Conservation (phyloP, 2,888 invertebrate genomes). For the Hymenopus coronatus region DNA sequence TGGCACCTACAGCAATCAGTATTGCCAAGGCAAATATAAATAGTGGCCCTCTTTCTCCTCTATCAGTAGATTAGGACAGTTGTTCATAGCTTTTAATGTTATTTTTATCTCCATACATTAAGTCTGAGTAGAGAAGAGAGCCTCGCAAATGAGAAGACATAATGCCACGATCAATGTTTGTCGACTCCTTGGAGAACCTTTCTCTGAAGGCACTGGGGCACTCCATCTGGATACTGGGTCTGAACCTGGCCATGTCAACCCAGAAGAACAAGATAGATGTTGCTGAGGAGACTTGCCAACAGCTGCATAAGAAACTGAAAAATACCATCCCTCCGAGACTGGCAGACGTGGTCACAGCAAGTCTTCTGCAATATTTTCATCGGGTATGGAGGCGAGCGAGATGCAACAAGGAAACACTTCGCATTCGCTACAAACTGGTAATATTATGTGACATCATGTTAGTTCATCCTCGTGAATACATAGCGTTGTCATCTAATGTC, state of each 20-base stretch:
- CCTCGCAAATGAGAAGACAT: background rate
- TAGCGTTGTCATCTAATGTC: too few relatives aligned
- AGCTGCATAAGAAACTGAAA: background rate
- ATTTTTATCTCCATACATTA: too few relatives aligned
- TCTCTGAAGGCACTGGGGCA: background rate
- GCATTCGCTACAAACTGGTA: background rate
- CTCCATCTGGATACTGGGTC: background rate
- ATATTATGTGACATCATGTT: background rate
- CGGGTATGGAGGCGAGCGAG: background rate
- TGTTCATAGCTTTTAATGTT: too few relatives aligned
- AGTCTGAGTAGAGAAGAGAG: background rate
- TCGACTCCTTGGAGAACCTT: background rate
- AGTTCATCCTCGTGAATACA: background rate
- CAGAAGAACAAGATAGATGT: background rate
- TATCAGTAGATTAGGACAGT: too few relatives aligned
- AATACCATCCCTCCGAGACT: background rate
- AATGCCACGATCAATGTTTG: background rate
- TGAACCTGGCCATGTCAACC: background rate
- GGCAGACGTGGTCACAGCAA: background rate
- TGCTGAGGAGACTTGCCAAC: background rate
- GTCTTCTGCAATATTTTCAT: background rate
- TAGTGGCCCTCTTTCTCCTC: too few relatives aligned
- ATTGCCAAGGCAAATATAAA: too few relatives aligned
- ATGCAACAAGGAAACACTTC: background rate
- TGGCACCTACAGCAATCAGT: too few relatives aligned